Percentiles rank a stretch among this genome's conserved stretches.
Conservation (phyloP, 1,140 invertebrate genomes). For the Drosophila ananassae region DNA sequence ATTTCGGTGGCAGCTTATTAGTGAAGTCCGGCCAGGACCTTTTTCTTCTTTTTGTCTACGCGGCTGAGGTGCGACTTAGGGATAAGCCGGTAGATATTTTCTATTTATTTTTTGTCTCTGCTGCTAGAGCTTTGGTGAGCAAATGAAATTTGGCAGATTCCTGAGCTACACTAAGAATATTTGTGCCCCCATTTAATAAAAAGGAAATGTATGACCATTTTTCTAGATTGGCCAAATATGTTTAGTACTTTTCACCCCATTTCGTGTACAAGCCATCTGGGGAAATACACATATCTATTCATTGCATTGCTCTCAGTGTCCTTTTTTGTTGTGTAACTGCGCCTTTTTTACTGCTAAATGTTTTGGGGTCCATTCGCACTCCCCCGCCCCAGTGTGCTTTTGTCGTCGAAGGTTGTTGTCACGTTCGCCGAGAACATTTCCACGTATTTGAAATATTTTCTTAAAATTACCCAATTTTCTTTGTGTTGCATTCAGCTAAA, state of each 20-base stretch:
- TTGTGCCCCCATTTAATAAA: neutral
- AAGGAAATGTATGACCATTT: neutral
- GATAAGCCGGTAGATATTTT: conserved; percentile 45
- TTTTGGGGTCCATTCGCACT: conserved; percentile 27
- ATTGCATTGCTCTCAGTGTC: neutral
- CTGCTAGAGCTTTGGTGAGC: conserved; percentile 2
- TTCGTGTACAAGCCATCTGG: conserved; percentile 1
- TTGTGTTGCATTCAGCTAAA: conserved; percentile 37
- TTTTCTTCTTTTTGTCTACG: neutral
- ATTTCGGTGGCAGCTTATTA: conserved; percentile 76
- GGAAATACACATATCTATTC: conserved; percentile 6
- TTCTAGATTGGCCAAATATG: neutral
- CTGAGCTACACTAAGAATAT: conserved; percentile 1
- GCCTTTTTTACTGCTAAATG: conserved; percentile 70
- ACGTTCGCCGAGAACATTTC: conserved; percentile 69
- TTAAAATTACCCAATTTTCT: conserved; percentile 81
- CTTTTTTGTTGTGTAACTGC: conserved; percentile 23
- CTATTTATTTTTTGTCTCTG: conserved; percentile 34
- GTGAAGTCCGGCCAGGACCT: conserved; percentile 34
- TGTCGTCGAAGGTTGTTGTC: conserved; percentile 54
- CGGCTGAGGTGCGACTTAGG: conserved; percentile 44
- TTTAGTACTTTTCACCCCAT: conserved; percentile 24
- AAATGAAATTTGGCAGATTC: conserved; percentile 1
- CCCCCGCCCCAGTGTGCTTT: conserved; percentile 28
- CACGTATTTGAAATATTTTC: conserved; percentile 81